A percentile compares a stretch with the other conserved stretches of the same genome.
Conservation (phyloP, 2,797 vertebrate species). For the Micromesistius poutassou region DNA sequence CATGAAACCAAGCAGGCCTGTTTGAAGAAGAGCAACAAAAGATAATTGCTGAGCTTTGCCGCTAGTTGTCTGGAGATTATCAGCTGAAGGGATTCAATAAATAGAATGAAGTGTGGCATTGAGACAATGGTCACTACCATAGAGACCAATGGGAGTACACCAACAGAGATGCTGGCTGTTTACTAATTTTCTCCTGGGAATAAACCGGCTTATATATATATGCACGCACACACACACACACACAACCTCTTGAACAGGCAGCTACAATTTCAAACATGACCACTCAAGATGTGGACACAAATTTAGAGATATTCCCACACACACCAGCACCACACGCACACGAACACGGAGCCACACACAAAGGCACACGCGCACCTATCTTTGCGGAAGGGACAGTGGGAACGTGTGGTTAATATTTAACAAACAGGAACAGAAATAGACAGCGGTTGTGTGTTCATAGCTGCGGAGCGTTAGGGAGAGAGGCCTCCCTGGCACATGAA, state of each 20-base stretch:
- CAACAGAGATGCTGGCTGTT: too few relatives aligned
- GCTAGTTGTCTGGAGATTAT: too few relatives aligned
- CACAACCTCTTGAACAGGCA: background rate
- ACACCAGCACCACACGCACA: background rate
- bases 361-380: conserved; percentile 42
- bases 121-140: too few relatives aligned
- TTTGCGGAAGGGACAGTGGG: conserved; percentile 54
- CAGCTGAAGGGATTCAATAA: too few relatives aligned
- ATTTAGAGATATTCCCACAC: background rate
- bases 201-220: too few relatives aligned
- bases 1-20: too few relatives aligned
- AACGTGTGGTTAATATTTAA: conserved; percentile 76
- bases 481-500: conserved; percentile 68
- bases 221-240: conserved; percentile 7
- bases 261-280: background rate
- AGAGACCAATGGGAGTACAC: too few relatives aligned
- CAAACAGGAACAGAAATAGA: conserved; percentile 74
- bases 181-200: too few relatives aligned
- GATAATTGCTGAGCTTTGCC: too few relatives aligned
- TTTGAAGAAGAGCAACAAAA: too few relatives aligned
- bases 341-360: conserved; percentile 27
- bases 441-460: conserved; percentile 64
- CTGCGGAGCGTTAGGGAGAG: conserved; percentile 62
- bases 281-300: background rate
- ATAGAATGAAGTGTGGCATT: too few relatives aligned